These are phyloP conservation scores for Drosophila sechellia DNA, from an alignment of 1,140 invertebrate genomes.

Conservation along the genomic window DNA sequence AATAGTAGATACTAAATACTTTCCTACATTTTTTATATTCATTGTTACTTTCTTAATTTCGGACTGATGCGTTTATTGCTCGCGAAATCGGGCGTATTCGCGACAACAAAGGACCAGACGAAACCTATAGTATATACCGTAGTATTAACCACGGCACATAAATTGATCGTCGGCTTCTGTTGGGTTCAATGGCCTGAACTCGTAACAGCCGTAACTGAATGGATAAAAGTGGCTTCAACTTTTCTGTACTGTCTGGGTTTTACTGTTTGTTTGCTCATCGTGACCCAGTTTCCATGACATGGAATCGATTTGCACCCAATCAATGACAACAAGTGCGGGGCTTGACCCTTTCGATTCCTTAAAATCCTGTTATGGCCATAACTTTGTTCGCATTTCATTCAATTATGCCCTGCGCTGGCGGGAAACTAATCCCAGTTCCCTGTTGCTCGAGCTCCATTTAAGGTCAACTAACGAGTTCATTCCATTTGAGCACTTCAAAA, in stretches of 20 bases:
- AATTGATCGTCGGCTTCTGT: conserved; percentile 8
- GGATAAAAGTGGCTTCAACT: conserved; percentile 19
- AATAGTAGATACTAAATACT: too few relatives aligned
- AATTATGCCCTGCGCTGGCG: neutral
- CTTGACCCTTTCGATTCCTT: conserved; percentile 26
- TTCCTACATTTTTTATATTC: neutral
- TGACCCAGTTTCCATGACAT: conserved; percentile 25
- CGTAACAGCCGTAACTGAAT: conserved; percentile 21
- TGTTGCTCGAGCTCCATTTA: conserved; percentile 20
- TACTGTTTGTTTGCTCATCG: conserved; percentile 21
- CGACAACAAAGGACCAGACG: conserved; percentile 32
- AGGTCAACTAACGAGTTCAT: conserved; percentile 30
- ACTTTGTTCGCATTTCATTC: conserved; percentile 13
- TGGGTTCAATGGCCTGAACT: conserved; percentile 24
- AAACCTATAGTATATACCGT: neutral
- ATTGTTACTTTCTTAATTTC: neutral
- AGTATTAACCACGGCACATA: conserved; percentile 4
- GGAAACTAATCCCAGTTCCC: conserved; percentile 1
- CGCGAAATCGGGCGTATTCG: conserved; percentile 26
- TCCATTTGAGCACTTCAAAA: conserved; percentile 27
- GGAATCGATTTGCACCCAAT: conserved; percentile 39
- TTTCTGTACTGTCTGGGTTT: conserved; percentile 25
- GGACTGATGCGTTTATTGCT: conserved; percentile 18
- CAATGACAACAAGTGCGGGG: conserved; percentile 31
- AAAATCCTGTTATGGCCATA: conserved; percentile 17